Evolutionary conservation across 2,888 invertebrate genomes (phyloP).

Genomic region (Rugalucina vietnamica): DNA sequence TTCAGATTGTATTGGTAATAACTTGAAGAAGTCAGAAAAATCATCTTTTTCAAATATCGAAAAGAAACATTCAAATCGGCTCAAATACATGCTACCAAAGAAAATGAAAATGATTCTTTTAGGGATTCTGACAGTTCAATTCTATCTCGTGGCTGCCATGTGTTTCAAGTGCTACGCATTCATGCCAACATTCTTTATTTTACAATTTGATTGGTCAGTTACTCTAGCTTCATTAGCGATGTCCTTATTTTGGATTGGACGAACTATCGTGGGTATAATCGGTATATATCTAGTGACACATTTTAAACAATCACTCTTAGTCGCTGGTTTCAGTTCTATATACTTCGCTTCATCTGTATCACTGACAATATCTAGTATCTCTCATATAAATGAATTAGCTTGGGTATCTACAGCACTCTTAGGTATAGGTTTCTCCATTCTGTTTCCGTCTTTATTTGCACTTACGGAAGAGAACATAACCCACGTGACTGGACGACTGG

Average conservation of each 20-base stretch:
- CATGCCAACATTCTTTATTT: not conserved
- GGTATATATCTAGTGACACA: not conserved
- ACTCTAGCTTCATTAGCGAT: not conserved
- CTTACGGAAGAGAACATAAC: not conserved
- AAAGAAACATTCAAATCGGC: not conserved
- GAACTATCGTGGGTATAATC: not conserved
- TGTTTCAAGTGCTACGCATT: constrained; percentile 5
- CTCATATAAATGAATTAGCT: not conserved
- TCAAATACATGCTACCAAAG: not conserved
- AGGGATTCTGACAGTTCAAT: not conserved
- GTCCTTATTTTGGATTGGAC: not conserved
- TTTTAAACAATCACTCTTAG: not conserved
- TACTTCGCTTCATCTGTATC: not conserved
- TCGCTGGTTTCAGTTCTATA: not conserved
- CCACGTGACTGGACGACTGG: not conserved
- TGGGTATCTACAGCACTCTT: not conserved
- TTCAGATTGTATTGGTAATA: not conserved
- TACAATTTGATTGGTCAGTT: not conserved
- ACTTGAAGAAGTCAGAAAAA: not conserved
- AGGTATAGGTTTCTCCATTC: not conserved
- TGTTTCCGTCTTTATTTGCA: not conserved
- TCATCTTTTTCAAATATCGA: not conserved
- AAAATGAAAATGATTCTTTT: not conserved
- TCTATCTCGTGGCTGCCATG: not conserved
- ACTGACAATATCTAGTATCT: not conserved